Conservation (phyloP, 2,797 vertebrate genomes). For the Leptoclinus maculatus region DNA sequence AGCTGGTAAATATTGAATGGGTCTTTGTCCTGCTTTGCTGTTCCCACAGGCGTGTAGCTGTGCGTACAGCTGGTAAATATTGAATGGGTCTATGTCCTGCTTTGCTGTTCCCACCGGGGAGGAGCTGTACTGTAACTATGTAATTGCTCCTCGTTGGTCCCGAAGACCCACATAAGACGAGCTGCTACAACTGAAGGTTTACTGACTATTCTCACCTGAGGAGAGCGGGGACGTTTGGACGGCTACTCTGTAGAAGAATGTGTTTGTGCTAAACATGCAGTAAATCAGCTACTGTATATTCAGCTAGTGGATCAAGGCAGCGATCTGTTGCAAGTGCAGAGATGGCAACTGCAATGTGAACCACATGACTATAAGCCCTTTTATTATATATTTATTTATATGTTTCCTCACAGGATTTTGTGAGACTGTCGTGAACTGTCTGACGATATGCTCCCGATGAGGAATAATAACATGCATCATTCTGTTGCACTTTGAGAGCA, state of each 20-base stretch:
- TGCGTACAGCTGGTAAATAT: slow-evolving; percentile 67
- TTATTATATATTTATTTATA: too few species aligned
- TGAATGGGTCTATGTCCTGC: slow-evolving; percentile 60
- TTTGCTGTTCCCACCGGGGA: slow-evolving; percentile 56
- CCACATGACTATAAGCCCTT: neutral
- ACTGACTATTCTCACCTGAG: slow-evolving; percentile 11
- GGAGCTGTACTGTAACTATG: slow-evolving; percentile 33
- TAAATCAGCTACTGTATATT: neutral
- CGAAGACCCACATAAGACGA: slow-evolving; percentile 28
- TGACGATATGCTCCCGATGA: too few species aligned
- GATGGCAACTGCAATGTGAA: neutral
- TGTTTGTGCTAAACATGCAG: neutral
- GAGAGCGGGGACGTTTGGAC: slow-evolving; percentile 1
- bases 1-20: slow-evolving; percentile 72
- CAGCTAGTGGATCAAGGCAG: neutral
- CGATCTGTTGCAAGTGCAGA: neutral
- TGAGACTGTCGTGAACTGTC: neutral
- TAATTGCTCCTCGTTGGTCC: slow-evolving; percentile 34
- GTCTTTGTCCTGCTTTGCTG: slow-evolving; percentile 54
- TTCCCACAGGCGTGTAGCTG: slow-evolving; percentile 59
- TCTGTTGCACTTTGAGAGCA: neutral
- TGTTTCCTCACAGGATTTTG: neutral
- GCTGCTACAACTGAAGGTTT: slow-evolving; percentile 13
- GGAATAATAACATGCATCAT: neutral
- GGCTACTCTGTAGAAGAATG: neutral